These are phyloP conservation scores for Galaxias olidus DNA, from an alignment of 2,797 vertebrate genomes.

Conservation along the genomic window DNA sequence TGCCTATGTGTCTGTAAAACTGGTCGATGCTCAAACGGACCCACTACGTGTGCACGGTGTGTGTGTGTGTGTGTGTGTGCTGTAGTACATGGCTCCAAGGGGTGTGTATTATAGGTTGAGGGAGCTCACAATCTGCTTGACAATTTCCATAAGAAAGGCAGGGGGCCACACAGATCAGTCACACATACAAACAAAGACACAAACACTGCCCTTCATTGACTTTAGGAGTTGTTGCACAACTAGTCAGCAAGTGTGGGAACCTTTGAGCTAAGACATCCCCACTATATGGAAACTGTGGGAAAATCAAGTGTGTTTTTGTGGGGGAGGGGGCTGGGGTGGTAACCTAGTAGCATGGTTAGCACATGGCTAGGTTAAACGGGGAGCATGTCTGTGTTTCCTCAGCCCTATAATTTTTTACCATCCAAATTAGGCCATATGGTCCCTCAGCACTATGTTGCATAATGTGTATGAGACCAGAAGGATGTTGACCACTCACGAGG, in stretches of 20 bases:
- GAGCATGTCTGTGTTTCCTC: too few relatives aligned
- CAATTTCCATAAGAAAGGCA: conserved; percentile 74
- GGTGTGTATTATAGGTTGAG: conserved; percentile 54
- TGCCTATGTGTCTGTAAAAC: conserved; percentile 12
- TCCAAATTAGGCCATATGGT: too few relatives aligned
- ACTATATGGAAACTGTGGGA: conserved; percentile 44
- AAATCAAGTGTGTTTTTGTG: neutral
- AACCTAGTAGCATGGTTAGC: conserved; percentile 3
- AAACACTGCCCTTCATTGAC: conserved; percentile 46
- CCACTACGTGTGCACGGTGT: neutral
- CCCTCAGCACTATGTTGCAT: too few relatives aligned
- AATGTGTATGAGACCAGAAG: too few relatives aligned
- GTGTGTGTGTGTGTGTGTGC: conserved; percentile 3
- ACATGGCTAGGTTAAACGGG: too few relatives aligned
- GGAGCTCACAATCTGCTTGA: conserved; percentile 64
- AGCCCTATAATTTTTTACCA: too few relatives aligned
- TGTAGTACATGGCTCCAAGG: neutral
- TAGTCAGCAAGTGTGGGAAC: conserved; percentile 70
- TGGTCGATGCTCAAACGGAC: conserved; percentile 8
- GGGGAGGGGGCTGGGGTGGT: conserved; percentile 6
- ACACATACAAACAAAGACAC: neutral
- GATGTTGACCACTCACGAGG: too few relatives aligned
- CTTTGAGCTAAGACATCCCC: conserved; percentile 59
- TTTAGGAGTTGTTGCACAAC: conserved; percentile 42
- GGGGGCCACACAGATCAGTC: neutral